Evolutionary conservation across 2,888 invertebrate genomes (phyloP).

Genomic region (Tetrapedia diversipes): DNA sequence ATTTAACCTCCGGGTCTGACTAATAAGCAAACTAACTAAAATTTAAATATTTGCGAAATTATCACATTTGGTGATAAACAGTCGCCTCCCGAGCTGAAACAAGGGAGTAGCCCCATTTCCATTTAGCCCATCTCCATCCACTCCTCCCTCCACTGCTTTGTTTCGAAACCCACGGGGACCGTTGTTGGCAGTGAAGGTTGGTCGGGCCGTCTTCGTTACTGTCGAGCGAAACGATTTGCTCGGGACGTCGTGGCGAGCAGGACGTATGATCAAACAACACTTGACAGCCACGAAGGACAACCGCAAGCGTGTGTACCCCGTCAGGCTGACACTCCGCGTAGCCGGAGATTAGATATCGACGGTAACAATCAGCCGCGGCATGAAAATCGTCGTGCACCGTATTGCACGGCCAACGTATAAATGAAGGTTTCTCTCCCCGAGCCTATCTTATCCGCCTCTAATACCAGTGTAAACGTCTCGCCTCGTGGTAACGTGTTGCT

Average conservation of each 20-base stretch:
- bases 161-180: too few species aligned
- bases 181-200: not conserved
- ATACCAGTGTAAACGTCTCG: constrained; percentile 53
- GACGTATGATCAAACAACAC: constrained; percentile 59
- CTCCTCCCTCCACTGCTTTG: too few species aligned
- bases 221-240: constrained; percentile 58
- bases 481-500: constrained; percentile 24
- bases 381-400: constrained; percentile 51
- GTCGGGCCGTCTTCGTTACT: constrained; percentile 43
- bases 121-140: not conserved
- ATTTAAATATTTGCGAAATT: too few species aligned
- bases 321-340: constrained; percentile 50
- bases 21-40: too few species aligned
- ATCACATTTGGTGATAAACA: too few species aligned
- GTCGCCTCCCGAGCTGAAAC: too few species aligned
- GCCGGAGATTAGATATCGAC: constrained; percentile 62
- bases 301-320: constrained; percentile 53
- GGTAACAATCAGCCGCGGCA: constrained; percentile 55
- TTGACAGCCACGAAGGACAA: constrained; percentile 59
- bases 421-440: constrained; percentile 48
- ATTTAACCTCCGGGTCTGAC: too few species aligned
- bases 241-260: constrained; percentile 40
- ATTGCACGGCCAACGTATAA: constrained; percentile 39
- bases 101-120: too few species aligned
- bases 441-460: constrained; percentile 56